phyloP scores from a whole-genome alignment of 2,113 vertebrate species.

The Triplophysa siluroides region DNA sequence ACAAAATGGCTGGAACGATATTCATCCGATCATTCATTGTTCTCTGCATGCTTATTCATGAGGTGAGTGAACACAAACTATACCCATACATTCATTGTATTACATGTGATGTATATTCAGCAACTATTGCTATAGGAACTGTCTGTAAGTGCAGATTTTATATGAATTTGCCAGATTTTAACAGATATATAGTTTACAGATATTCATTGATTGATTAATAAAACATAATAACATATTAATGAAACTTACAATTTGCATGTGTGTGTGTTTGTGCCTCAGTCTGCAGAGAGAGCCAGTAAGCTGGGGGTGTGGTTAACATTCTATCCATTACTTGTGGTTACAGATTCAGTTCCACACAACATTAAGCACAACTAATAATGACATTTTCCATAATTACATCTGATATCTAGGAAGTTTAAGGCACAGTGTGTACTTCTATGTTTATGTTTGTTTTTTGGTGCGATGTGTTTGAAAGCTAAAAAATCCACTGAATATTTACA shows the following conservation, averaged over 20 bases:
- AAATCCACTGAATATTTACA: background rate
- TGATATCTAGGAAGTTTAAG: background rate
- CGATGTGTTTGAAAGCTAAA: no score
- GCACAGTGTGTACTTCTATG: background rate
- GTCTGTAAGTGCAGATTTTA: background rate
- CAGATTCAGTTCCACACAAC: background rate
- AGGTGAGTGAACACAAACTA: conserved; percentile 54
- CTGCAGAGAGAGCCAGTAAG: background rate
- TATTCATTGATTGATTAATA: background rate
- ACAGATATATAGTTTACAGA: background rate
- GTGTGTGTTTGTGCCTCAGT: background rate
- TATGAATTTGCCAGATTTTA: background rate
- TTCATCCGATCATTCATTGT: conserved; percentile 36
- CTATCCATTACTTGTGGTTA: background rate
- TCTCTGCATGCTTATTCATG: conserved; percentile 47
- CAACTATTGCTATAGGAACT: background rate
- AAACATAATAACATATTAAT: no score
- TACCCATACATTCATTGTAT: background rate
- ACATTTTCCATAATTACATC: background rate
- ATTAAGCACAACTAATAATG: background rate
- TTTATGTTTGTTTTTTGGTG: background rate
- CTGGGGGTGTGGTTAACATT: background rate
- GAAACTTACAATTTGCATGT: background rate
- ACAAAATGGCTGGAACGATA: conserved; percentile 56
- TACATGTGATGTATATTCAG: no score